Percentiles rank a stretch among this genome's conserved stretches.
phyloP scores from a whole-genome alignment of 2,888 invertebrate species.

The Tipula helvola region DNA sequence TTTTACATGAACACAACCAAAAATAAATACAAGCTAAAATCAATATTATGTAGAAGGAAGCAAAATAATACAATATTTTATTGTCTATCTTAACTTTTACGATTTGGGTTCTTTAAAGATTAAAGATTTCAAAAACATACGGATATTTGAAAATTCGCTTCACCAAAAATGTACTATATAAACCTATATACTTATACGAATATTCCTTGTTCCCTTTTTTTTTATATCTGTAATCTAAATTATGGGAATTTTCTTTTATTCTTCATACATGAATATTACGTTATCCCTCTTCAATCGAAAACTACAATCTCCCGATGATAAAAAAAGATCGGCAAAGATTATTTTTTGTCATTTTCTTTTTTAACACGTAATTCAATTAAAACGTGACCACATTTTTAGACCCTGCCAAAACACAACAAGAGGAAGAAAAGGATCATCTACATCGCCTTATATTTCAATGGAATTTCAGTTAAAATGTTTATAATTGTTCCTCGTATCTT shows the following conservation, averaged over 20 bases:
- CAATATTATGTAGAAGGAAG: not conserved
- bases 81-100: not conserved
- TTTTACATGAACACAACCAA: not conserved
- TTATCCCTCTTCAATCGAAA: not conserved
- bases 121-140: not conserved
- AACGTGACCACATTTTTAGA: conserved; percentile 6
- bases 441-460: not conserved
- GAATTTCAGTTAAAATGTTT: not conserved
- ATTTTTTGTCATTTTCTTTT: not conserved
- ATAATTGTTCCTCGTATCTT: not conserved
- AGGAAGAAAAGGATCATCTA: not conserved
- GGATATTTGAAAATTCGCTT: not conserved
- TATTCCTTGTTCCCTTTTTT: not conserved
- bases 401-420: not conserved
- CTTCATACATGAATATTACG: not conserved
- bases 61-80: not conserved
- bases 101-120: not conserved
- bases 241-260: not conserved
- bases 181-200: not conserved
- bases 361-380: conserved; percentile 8
- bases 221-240: not conserved
- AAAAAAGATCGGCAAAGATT: not conserved
- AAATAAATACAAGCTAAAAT: not conserved
- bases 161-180: not conserved
- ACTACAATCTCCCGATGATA: not conserved